Percentiles rank a stretch among this genome's conserved stretches.
phyloP scores from a whole-genome alignment of 2,888 invertebrate species.

The Andrena dorsata region DNA sequence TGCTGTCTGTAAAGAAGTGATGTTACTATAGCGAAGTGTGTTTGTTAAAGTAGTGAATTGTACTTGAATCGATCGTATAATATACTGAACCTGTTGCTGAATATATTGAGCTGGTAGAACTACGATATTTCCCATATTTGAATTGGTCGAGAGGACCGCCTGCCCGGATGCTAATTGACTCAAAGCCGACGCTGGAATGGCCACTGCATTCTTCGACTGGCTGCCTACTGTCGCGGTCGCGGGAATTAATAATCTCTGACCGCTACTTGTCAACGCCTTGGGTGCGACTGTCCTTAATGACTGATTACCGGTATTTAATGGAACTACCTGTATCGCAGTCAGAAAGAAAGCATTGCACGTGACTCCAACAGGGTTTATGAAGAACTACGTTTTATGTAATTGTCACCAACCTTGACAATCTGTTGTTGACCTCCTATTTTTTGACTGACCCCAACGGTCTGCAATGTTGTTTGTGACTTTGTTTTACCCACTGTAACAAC shows the following conservation, averaged over 20 bases:
- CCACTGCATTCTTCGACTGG: constrained; percentile 80
- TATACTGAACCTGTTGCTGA: constrained; percentile 81
- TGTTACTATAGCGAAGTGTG: neutral
- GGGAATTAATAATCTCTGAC: constrained; percentile 84
- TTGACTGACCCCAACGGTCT: constrained; percentile 81
- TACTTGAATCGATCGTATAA: neutral
- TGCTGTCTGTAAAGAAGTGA: constrained; percentile 59
- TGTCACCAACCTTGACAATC: constrained; percentile 80
- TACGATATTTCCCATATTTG: constrained; percentile 86
- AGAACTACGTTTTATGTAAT: constrained; percentile 1
- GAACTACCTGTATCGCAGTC: constrained; percentile 78
- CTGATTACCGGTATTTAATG: constrained; percentile 80
- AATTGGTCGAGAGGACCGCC: constrained; percentile 81
- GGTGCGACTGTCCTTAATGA: constrained; percentile 84
- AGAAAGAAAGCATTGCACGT: neutral
- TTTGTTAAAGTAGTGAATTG: no score
- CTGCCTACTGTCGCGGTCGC: constrained; percentile 79
- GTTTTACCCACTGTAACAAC: constrained; percentile 83
- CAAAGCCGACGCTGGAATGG: constrained; percentile 84
- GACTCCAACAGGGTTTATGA: neutral
- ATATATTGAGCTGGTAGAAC: constrained; percentile 88
- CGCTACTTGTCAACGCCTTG: constrained; percentile 79
- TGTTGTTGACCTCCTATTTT: constrained; percentile 81
- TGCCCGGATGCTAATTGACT: constrained; percentile 84
- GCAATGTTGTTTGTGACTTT: constrained; percentile 79